Evolutionary conservation across 2,888 invertebrate genomes (phyloP).

Genomic region (Lasiommata megera): DNA sequence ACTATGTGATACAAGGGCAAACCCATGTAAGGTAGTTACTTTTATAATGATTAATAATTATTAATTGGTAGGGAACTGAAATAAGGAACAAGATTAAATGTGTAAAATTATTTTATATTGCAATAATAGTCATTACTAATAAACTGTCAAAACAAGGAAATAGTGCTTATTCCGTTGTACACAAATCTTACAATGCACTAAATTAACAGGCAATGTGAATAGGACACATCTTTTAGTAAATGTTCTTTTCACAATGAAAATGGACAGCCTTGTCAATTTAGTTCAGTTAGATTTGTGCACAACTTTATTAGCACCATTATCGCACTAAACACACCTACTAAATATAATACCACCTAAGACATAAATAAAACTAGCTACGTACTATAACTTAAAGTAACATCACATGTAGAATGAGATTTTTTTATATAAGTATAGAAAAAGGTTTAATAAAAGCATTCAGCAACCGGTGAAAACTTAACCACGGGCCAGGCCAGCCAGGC

Average conservation of each 20-base stretch:
- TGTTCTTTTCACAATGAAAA: too few species aligned
- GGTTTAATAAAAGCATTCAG: constrained; percentile 1
- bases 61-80: neutral
- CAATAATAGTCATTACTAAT: constrained; percentile 59
- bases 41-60: too few species aligned
- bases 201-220: too few species aligned
- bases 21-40: too few species aligned
- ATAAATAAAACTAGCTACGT: constrained; percentile 49
- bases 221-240: too few species aligned
- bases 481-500: too few species aligned
- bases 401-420: constrained; percentile 79
- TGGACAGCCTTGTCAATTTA: too few species aligned
- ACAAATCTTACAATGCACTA: too few species aligned
- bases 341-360: constrained; percentile 51
- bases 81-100: constrained; percentile 29
- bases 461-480: too few species aligned
- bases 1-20: too few species aligned
- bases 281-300: constrained; percentile 34
- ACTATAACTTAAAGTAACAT: constrained; percentile 75
- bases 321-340: constrained; percentile 25
- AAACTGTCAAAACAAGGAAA: constrained; percentile 77
- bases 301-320: constrained; percentile 47
- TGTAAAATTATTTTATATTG: constrained; percentile 78
- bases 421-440: constrained; percentile 38
- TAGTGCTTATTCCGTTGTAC: too few species aligned